A percentile compares a stretch with the other conserved stretches of the same genome.
These are phyloP conservation scores for Phyllostomus hastatus DNA, from an alignment of 2,113 vertebrate genomes.

Conservation along the genomic window DNA sequence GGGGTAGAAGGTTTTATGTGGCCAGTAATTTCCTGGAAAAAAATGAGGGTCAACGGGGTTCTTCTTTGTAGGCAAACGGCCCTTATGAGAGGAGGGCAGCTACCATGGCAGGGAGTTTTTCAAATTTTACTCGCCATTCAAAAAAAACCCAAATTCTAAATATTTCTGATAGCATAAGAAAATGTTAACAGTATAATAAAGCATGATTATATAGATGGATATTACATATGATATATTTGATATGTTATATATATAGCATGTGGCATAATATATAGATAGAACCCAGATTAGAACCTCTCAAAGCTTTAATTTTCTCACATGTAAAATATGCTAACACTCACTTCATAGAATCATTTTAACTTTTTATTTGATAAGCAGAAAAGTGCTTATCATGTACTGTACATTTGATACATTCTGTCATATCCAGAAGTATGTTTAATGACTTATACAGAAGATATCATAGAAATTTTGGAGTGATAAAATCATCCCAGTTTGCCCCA, in stretches of 20 bases:
- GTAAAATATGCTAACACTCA: not conserved
- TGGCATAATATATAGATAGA: not conserved
- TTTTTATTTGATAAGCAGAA: not conserved
- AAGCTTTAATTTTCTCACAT: not conserved
- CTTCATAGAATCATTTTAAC: not conserved
- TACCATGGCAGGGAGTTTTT: not conserved
- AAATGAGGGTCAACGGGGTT: rapidly evolving
- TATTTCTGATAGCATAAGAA: not conserved
- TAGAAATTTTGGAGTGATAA: not conserved
- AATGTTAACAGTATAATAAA: not conserved
- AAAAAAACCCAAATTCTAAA: not conserved
- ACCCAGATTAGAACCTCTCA: not conserved
- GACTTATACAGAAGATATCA: not conserved
- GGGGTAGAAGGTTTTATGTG: not conserved
- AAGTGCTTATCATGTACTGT: not conserved
- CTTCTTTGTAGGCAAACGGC: not conserved
- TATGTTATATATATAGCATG: no score
- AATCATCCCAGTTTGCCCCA: not conserved
- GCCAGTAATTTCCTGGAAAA: not conserved
- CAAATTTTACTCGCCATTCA: not conserved
- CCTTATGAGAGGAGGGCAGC: not conserved
- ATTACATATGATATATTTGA: not conserved
- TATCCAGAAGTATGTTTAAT: not conserved
- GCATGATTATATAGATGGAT: not conserved
- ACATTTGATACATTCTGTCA: not conserved